Percentiles rank a stretch among this genome's conserved stretches.
These are phyloP conservation scores for Archips xylosteana DNA, from an alignment of 2,888 invertebrate genomes.

Conservation along the genomic window DNA sequence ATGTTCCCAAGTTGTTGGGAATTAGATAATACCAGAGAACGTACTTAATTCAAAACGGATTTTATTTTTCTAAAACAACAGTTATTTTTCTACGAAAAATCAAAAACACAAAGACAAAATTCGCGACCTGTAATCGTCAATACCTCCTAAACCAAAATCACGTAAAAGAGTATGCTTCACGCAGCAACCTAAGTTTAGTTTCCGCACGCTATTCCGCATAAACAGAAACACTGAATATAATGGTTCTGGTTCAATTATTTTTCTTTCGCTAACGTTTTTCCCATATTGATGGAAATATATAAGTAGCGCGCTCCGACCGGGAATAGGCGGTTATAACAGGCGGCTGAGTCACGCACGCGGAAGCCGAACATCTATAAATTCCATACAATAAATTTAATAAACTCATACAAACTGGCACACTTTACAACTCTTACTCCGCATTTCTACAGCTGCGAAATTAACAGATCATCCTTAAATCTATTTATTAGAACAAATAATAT, in stretches of 20 bases:
- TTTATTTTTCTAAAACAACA: no score
- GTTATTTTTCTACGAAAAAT: no score
- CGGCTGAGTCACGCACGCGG: constrained; percentile 70
- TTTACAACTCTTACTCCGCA: constrained; percentile 3
- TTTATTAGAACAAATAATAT: no score
- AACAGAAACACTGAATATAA: neutral
- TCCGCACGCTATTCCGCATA: neutral
- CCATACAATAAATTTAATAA: constrained; percentile 66
- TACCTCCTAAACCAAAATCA: neutral
- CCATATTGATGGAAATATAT: constrained; percentile 15
- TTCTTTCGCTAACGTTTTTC: constrained; percentile 10
- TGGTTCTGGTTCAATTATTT: constrained; percentile 3
- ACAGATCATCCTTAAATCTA: no score
- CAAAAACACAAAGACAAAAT: no score
- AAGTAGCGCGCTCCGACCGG: constrained; percentile 4
- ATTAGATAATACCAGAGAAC: no score
- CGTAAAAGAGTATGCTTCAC: neutral
- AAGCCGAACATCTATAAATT: constrained; percentile 74
- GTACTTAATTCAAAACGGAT: no score
- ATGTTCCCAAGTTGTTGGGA: no score
- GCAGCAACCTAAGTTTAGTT: neutral
- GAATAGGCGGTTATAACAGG: constrained; percentile 43
- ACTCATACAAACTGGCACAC: constrained; percentile 45
- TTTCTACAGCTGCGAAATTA: neutral
- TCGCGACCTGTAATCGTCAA: no score